These are phyloP conservation scores for Caenorhabditis sp. DNA, from an alignment of 2,888 invertebrate species.

Conservation along the genomic window DNA sequence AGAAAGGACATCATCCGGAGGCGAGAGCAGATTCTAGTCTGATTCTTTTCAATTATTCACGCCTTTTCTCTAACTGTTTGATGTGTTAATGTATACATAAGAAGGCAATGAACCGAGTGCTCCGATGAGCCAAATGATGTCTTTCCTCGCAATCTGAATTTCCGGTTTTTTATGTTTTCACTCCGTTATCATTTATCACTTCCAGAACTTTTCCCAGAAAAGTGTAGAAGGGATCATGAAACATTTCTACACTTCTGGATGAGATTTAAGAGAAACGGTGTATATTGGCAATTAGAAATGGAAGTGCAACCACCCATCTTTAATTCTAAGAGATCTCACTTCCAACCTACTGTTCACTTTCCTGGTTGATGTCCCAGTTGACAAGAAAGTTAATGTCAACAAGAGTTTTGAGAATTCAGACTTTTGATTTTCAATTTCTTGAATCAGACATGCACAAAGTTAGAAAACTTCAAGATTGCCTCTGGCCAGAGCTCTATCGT, in stretches of 20 bases:
- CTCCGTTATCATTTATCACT: background rate
- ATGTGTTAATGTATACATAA: conserved; percentile 17
- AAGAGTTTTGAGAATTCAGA: conserved; percentile 1
- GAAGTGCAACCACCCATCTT: no score
- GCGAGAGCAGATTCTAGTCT: conserved; percentile 50
- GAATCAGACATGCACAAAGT: conserved; percentile 3
- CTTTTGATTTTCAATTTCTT: conserved; percentile 1
- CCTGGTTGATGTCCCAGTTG: no score
- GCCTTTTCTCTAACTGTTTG: conserved; percentile 21
- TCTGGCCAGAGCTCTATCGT: background rate
- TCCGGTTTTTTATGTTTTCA: conserved; percentile 10
- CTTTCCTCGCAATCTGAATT: conserved; percentile 8
- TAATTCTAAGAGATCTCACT: background rate
- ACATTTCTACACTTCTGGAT: background rate
- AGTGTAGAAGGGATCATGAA: background rate
- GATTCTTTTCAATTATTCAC: conserved; percentile 54
- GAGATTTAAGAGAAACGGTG: no score
- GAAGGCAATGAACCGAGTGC: conserved; percentile 2
- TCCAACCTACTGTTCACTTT: no score
- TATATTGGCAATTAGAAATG: no score
- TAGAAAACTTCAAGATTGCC: background rate
- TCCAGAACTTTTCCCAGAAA: background rate
- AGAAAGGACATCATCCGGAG: conserved; percentile 22
- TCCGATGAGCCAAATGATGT: background rate
- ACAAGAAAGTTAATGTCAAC: background rate